A percentile compares a stretch with the other conserved stretches of the same genome.
Conservation (phyloP, 2,113 vertebrate species). For the Loxodonta africana region DNA sequence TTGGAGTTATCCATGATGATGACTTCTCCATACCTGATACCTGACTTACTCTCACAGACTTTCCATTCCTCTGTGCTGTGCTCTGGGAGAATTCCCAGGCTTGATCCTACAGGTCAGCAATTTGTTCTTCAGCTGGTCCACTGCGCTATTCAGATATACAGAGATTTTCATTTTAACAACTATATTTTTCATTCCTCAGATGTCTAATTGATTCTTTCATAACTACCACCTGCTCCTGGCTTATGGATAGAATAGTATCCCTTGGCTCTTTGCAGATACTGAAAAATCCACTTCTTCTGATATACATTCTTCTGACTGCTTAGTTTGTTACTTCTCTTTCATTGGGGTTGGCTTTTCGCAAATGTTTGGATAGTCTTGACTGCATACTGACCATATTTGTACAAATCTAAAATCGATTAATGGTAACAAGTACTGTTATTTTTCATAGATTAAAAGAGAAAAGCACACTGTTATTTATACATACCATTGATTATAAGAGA, state of each 20-base stretch:
- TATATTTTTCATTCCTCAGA: background rate
- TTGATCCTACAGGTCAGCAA: background rate
- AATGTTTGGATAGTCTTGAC: background rate
- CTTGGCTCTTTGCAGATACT: background rate
- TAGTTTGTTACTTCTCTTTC: background rate
- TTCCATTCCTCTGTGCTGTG: background rate
- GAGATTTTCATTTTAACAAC: background rate
- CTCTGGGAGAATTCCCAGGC: background rate
- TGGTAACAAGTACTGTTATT: background rate
- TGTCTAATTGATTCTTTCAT: background rate
- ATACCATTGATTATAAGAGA: slow-evolving; percentile 8
- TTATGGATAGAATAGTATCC: background rate
- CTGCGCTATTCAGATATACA: background rate
- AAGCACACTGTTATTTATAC: background rate
- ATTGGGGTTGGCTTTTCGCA: background rate
- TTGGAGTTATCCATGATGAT: background rate
- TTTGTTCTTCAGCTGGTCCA: background rate
- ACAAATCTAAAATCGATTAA: background rate
- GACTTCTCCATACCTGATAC: background rate
- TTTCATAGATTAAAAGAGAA: background rate
- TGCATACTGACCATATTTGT: background rate
- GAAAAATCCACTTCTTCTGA: background rate
- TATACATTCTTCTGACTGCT: background rate
- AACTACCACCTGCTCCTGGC: background rate
- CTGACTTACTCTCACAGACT: background rate